Conservation (phyloP, 2,113 vertebrate genomes). For the Terrapene triunguis region DNA sequence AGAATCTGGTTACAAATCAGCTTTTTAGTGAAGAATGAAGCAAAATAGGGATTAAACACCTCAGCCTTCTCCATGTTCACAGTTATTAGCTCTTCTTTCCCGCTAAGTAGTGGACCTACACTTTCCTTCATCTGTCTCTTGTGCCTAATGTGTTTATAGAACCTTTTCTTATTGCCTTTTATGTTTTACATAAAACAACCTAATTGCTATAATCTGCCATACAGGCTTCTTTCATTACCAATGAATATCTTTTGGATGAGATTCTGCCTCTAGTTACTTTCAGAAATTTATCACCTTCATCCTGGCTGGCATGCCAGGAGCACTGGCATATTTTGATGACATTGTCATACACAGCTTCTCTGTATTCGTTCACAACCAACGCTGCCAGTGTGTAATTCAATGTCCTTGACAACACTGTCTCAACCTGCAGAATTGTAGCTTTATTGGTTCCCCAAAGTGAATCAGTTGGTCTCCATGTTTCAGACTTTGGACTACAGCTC, state of each 20-base stretch:
- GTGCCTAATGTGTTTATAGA: too few species aligned
- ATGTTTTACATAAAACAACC: neutral
- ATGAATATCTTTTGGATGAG: conserved; percentile 1
- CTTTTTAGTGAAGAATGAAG: too few species aligned
- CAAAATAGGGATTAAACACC: too few species aligned
- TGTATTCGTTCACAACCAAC: neutral
- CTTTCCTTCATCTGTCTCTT: too few species aligned
- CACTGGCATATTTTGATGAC: conserved; percentile 10
- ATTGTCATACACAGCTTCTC: neutral
- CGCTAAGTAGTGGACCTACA: too few species aligned
- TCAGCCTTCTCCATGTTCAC: too few species aligned
- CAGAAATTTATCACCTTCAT: conserved; percentile 60
- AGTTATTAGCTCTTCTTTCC: too few species aligned
- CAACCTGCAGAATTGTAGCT: neutral
- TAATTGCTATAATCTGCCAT: neutral
- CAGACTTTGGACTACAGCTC: neutral
- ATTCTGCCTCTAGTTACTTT: conserved; percentile 42
- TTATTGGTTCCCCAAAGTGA: neutral
- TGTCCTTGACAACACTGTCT: neutral
- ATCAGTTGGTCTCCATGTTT: neutral
- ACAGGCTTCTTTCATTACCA: neutral
- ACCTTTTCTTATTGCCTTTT: too few species aligned
- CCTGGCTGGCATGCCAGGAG: conserved; percentile 43
- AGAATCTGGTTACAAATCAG: too few species aligned
- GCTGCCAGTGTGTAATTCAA: neutral